phyloP scores from a whole-genome alignment of 1,140 invertebrate genomes.

The Penaeus indicus region DNA sequence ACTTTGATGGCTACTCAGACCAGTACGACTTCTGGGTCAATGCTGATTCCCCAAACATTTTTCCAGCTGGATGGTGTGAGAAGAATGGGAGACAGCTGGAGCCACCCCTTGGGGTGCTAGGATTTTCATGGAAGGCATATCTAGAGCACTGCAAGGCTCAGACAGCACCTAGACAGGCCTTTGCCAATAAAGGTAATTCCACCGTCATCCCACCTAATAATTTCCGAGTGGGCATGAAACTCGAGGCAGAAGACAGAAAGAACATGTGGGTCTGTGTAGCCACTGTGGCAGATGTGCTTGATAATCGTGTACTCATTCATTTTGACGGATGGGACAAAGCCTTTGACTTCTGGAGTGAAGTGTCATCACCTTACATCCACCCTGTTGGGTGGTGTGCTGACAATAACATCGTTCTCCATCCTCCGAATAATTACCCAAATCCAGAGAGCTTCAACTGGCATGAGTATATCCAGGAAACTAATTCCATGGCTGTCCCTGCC shows the following conservation, averaged over 20 bases:
- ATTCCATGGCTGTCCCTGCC: slow-evolving; percentile 82
- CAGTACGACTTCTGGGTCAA: slow-evolving; percentile 96
- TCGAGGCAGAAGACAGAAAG: slow-evolving; percentile 94
- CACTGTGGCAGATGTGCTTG: slow-evolving; percentile 71
- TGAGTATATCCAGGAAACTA: slow-evolving; percentile 83
- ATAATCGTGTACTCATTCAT: slow-evolving; percentile 84
- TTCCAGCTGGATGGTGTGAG: slow-evolving; percentile 94
- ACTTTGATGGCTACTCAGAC: slow-evolving; percentile 93
- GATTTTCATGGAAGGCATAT: slow-evolving; percentile 89
- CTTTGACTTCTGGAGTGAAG: slow-evolving; percentile 95
- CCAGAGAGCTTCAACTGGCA: slow-evolving; percentile 83
- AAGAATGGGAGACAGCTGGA: slow-evolving; percentile 81
- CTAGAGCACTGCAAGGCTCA: slow-evolving; percentile 82
- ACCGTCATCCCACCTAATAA: slow-evolving; percentile 52
- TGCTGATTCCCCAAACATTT: slow-evolving; percentile 90
- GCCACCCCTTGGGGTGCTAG: slow-evolving; percentile 81
- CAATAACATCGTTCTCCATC: slow-evolving; percentile 83
- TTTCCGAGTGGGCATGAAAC: slow-evolving; percentile 90
- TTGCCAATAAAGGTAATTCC: slow-evolving; percentile 74
- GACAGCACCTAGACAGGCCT: slow-evolving; percentile 84
- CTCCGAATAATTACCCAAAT: slow-evolving; percentile 78
- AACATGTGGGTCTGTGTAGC: slow-evolving; percentile 91
- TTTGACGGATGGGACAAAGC: slow-evolving; percentile 96
- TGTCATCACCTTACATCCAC: slow-evolving; percentile 91
- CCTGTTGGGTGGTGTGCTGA: slow-evolving; percentile 93